Base-by-base conservation (phyloP, 2,113 vertebrate species). In the Prietella phreatophila region DNA sequence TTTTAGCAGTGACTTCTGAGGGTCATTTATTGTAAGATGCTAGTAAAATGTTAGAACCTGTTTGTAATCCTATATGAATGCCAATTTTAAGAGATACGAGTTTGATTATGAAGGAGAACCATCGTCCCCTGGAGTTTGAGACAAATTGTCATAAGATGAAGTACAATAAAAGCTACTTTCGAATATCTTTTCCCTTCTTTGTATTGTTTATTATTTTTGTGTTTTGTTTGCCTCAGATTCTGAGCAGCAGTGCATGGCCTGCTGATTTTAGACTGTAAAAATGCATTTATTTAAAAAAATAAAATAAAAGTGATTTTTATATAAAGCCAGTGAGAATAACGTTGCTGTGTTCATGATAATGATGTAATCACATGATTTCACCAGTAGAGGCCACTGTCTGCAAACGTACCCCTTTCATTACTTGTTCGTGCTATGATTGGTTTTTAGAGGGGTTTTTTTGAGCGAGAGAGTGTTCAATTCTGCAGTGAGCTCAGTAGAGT, bases 261-360 rank as follows among this genome's bases (percentile, higher is more conserved):
- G 93, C 93, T 94, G 91, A 90, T 94, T 92, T 94, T 91, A 92
- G 95, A 95, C 94, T 96, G 95, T 95, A 96, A 94, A 95, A 95
- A 95, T 94, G 95, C 95, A 95, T 96, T 96, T 95, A 95, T 95
- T 95, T 93, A 94, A 95, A 94, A 95, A 94, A 95, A 92, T n/a
- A n/a, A n/a, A 94, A 93, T 92, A 95, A 93, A 95, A 95, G 92
- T 94, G 93, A 93, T 95, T 95, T 95, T 95, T 96, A 95, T 95
- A 95, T 95, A 95, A 95, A 63, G 81, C 39, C 50, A 33, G 11
- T 33, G 84, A 22, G 20, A 25, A 60, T n/a, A 82, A 6, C 6
- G 11, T 11, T 47, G 30, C 39, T 85, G 60, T 73, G 69, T 47
- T 42, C 61, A 58, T 73, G 60, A 20, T 73, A 1, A 15, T 75